phyloP scores from a whole-genome alignment of 1,140 invertebrate species.

The Teleopsis dalmanni region DNA sequence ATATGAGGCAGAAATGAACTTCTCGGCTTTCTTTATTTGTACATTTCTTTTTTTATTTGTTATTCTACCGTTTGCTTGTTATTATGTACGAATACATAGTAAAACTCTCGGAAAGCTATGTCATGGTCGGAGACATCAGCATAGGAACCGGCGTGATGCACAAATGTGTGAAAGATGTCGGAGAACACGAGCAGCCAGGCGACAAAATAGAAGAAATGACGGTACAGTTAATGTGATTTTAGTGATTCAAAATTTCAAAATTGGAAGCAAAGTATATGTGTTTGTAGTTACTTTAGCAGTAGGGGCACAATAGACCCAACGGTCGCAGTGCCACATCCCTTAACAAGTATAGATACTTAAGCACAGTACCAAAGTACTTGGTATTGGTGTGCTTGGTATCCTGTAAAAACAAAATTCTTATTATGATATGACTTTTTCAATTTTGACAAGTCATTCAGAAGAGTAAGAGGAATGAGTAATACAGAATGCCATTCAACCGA shows the following conservation, averaged over 20 bases:
- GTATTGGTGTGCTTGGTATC: too few relatives aligned
- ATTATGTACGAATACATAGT: constrained; percentile 28
- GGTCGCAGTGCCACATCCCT: too few relatives aligned
- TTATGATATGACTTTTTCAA: too few relatives aligned
- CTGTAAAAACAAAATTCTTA: too few relatives aligned
- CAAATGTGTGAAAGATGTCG: background rate
- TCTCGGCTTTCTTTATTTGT: background rate
- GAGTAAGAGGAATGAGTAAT: too few relatives aligned
- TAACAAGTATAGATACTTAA: too few relatives aligned
- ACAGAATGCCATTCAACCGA: too few relatives aligned
- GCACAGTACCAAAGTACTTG: too few relatives aligned
- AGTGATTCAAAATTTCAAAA: background rate
- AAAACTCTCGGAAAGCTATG: constrained; percentile 27
- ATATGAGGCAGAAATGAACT: background rate
- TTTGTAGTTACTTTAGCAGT: background rate
- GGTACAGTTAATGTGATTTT: background rate
- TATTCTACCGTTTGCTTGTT: constrained; percentile 26
- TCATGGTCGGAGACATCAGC: constrained; percentile 6
- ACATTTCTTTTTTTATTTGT: constrained; percentile 3
- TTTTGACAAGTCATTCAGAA: too few relatives aligned
- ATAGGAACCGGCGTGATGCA: too few relatives aligned
- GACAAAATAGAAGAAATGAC: too few relatives aligned
- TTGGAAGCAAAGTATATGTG: background rate
- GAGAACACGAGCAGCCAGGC: background rate
- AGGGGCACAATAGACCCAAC: background rate